Evolutionary conservation across 2,797 vertebrate genomes (phyloP), one percentile per base, ranked within the genome.

Genomic region (Anas acuta): DNA sequence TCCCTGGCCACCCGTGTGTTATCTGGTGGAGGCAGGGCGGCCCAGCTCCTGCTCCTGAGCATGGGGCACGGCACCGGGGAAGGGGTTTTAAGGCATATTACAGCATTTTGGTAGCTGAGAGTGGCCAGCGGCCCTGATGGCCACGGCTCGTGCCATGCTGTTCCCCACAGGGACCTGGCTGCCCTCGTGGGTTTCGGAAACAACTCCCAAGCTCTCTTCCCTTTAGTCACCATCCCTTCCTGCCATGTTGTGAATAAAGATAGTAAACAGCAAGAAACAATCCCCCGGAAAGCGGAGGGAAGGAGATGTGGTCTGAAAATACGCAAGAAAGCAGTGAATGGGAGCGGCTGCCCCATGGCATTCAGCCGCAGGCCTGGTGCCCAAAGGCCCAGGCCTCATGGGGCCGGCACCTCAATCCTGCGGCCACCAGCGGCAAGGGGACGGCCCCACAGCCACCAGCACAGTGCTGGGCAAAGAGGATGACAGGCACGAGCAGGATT

Each of bases 31-130:
- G 58, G 37, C 88, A 95, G 80, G 1, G 5, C 70, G 60, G 58
- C 39, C 58, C 70, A n/a, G 18, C 35, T 66, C 49, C 83, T 35
- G n/a, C 32, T 53, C 25, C 75, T 11, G 7, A 12, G 39, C 0
- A 0, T 43, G 32, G 17, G 53, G 22, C 66, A 53, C 0, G 0
- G 45, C 15, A 8, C 12, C 4, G 11, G 64, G 32, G 35, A 47
- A 2, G 53, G 1, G 2, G 7, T 43, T 67, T 4, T 16, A 17
- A 32, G 53, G 39, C 26, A 15, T 32, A 7, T 8, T 0, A 8
- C n/a, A 26, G 41, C 41, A 37, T 11, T 43, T 51, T 18, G 15
- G 12, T 3, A 45, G 71, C 45, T 35, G 35, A 35, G 21, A 61
- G 41, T 0, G 35, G n/a, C 19, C 57, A 33, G n/a, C 0, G 8